These are phyloP conservation scores for Batillaria attramentaria DNA, from an alignment of 1,140 invertebrate genomes.

Conservation along the genomic window DNA sequence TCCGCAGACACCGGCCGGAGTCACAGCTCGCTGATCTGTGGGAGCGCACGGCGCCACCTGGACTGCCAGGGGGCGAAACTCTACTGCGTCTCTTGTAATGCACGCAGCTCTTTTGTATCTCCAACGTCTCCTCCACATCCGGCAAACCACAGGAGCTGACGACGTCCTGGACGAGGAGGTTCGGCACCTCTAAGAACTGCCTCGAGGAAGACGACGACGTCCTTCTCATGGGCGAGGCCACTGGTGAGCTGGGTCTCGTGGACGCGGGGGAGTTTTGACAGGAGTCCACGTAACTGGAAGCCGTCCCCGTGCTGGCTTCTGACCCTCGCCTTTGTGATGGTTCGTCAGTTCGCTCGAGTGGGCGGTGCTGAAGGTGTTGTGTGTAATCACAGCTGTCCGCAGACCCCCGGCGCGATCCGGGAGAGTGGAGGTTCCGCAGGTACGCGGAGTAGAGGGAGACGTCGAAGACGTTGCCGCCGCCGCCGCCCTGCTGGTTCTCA, in stretches of 20 bases:
- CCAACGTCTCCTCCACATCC: not conserved
- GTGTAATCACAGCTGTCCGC: conserved; percentile 4
- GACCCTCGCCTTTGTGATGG: not conserved
- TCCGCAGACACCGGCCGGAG: not conserved
- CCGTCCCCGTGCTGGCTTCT: not conserved
- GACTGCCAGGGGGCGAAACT: too few relatives aligned
- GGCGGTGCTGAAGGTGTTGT: not conserved
- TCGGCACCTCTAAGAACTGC: not conserved
- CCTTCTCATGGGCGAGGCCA: not conserved
- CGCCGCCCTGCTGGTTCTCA: not conserved
- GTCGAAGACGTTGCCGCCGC: not conserved
- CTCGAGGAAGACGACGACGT: not conserved
- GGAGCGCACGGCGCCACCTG: not conserved
- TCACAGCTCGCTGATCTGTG: not conserved
- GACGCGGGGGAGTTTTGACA: too few relatives aligned
- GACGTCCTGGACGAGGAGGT: not conserved
- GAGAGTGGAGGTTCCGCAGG: conserved; percentile 4
- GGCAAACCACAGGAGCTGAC: not conserved
- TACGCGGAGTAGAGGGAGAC: conserved; percentile 20
- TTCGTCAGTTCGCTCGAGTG: not conserved
- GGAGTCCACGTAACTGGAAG: not conserved
- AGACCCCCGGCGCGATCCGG: not conserved
- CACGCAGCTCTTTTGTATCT: not conserved
- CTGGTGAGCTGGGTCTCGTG: not conserved
- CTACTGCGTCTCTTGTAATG: not conserved